These are phyloP conservation scores for Stegana nigrithorax DNA, from an alignment of 2,888 invertebrate species.

Conservation along the genomic window DNA sequence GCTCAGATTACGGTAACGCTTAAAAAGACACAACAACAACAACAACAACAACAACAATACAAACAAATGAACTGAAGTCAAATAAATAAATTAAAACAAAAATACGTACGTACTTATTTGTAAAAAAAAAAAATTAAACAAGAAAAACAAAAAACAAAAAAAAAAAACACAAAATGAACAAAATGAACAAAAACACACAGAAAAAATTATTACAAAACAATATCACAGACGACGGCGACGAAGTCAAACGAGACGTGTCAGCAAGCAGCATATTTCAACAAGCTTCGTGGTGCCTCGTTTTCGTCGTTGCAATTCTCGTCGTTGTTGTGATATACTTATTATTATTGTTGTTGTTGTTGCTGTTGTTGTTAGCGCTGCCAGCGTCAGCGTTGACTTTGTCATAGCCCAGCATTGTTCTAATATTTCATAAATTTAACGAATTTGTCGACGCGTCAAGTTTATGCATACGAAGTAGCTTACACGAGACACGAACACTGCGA, in stretches of 20 bases:
- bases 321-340: not conserved
- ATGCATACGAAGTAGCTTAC: no score
- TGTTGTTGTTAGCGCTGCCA: no score
- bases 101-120: no score
- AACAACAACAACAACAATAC: slow-evolving; percentile 9
- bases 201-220: not conserved
- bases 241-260: no score
- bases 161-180: slow-evolving; percentile 21
- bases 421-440: slow-evolving; percentile 61
- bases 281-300: not conserved
- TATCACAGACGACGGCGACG: not conserved
- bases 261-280: no score
- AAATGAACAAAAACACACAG: not conserved
- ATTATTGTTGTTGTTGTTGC: not conserved
- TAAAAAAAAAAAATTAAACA: slow-evolving; percentile 5
- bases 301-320: not conserved
- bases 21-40: slow-evolving; percentile 11
- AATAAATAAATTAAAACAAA: slow-evolving; percentile 28
- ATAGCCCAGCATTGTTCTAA: slow-evolving; percentile 41
- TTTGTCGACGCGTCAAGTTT: slow-evolving; percentile 41
- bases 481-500: no score
- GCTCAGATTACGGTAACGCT: slow-evolving; percentile 39
- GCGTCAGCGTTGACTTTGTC: not conserved
- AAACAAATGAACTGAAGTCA: slow-evolving; percentile 30
- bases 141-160: not conserved